Conservation (phyloP, 2,888 invertebrate species). For the Asteroscopus sphinx region DNA sequence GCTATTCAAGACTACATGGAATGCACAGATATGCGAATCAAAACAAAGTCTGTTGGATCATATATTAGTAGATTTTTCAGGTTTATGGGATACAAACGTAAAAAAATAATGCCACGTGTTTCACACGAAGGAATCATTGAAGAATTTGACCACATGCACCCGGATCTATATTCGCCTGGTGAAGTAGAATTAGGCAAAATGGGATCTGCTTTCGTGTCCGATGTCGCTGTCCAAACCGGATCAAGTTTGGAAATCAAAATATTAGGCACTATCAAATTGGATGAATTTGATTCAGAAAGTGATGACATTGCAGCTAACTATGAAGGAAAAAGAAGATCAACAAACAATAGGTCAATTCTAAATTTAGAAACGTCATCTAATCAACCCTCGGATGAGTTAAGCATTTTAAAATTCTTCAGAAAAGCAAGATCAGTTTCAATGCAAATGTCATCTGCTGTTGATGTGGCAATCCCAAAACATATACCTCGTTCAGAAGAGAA, state of each 20-base stretch:
- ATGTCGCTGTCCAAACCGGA: constrained; percentile 76
- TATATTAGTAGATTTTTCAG: constrained; percentile 35
- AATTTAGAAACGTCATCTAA: constrained; percentile 11
- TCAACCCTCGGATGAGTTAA: constrained; percentile 66
- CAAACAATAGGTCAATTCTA: constrained; percentile 8
- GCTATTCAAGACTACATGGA: constrained; percentile 60
- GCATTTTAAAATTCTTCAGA: constrained; percentile 69
- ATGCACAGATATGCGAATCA: constrained; percentile 22
- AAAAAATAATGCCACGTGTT: constrained; percentile 17
- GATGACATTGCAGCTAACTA: constrained; percentile 22
- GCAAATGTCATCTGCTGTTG: constrained; percentile 3
- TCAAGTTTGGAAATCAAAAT: constrained; percentile 71
- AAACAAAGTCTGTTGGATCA: constrained; percentile 29
- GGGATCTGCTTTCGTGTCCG: constrained; percentile 35
- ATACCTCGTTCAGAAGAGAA: constrained; percentile 56
- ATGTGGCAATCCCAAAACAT: neutral
- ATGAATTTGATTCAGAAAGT: constrained; percentile 7
- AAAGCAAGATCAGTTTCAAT: constrained; percentile 57
- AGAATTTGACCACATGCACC: constrained; percentile 17
- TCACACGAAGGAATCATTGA: constrained; percentile 19
- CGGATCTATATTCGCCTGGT: constrained; percentile 68
- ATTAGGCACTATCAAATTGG: neutral
- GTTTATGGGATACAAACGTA: constrained; percentile 54
- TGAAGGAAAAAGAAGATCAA: constrained; percentile 11
- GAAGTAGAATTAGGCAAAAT: constrained; percentile 74